phyloP scores from a whole-genome alignment of 2,888 invertebrate species.

The Cremastinae sp. region DNA sequence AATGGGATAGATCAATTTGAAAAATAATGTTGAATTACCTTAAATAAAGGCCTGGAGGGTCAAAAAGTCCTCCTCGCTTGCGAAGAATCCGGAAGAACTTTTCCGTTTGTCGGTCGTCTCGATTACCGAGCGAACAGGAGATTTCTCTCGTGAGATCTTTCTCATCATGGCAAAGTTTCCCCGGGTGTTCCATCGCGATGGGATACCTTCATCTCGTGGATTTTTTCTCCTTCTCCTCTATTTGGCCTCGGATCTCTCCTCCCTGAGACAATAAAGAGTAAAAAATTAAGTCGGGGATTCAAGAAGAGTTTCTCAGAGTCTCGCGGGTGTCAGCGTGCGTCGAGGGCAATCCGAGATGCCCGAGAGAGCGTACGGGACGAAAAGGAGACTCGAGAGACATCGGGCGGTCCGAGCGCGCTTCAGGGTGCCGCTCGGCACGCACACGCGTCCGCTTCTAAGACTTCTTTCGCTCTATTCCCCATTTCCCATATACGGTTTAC shows the following conservation, averaged over 20 bases:
- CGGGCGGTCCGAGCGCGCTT: conserved; percentile 62
- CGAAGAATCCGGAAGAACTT: conserved; percentile 70
- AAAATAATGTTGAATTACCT: too few relatives aligned
- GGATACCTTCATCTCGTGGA: conserved; percentile 65
- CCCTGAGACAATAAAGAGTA: conserved; percentile 13
- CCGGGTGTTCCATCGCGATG: conserved; percentile 67
- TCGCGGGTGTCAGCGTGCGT: conserved; percentile 37
- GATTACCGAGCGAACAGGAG: conserved; percentile 27
- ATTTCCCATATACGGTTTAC: conserved; percentile 63
- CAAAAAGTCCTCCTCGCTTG: too few relatives aligned
- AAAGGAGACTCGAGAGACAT: conserved; percentile 42
- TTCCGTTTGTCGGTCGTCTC: conserved; percentile 43
- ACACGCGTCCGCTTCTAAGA: conserved; percentile 57
- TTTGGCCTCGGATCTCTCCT: conserved; percentile 17
- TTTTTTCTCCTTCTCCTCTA: conserved; percentile 8
- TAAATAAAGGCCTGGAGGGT: too few relatives aligned
- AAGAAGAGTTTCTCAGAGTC: conserved; percentile 30
- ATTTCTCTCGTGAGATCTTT: conserved; percentile 47
- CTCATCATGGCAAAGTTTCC: conserved; percentile 52
- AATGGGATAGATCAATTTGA: too few relatives aligned
- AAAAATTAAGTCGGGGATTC: conserved; percentile 50
- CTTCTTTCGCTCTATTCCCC: conserved; percentile 17
- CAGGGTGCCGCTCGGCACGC: conserved; percentile 53
- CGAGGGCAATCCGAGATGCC: conserved; percentile 9
- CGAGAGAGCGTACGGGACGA: background rate